Percentiles rank a stretch among this genome's conserved stretches.
phyloP scores from a whole-genome alignment of 2,888 invertebrate species.

The Synergus japonicus region DNA sequence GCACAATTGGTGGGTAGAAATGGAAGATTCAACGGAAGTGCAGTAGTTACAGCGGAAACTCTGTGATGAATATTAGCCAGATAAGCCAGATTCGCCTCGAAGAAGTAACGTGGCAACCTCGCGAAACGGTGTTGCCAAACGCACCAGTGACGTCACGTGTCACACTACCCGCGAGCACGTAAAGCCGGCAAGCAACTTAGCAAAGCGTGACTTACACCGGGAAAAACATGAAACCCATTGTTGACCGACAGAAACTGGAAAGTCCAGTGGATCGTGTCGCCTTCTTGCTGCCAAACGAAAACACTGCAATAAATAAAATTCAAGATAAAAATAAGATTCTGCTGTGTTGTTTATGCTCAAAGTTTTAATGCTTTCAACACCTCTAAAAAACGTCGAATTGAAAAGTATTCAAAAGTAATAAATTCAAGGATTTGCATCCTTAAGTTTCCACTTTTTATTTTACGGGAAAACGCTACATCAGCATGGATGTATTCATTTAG shows the following conservation, averaged over 20 bases:
- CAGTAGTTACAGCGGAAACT: background rate
- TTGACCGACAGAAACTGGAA: slow-evolving; percentile 40
- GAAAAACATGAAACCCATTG: slow-evolving; percentile 45
- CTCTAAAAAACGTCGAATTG: background rate
- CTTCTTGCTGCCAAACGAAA: slow-evolving; percentile 48
- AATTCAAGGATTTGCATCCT: background rate
- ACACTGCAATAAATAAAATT: background rate
- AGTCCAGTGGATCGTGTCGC: slow-evolving; percentile 50
- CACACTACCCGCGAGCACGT: slow-evolving; percentile 45
- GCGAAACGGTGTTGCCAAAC: slow-evolving; percentile 53
- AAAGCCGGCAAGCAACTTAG: slow-evolving; percentile 48
- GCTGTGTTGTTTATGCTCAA: background rate
- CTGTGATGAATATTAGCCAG: background rate
- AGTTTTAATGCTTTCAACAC: no score
- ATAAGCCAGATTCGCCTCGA: background rate
- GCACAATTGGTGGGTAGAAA: background rate
- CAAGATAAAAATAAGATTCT: background rate
- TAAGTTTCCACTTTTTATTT: background rate
- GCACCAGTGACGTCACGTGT: slow-evolving; percentile 50
- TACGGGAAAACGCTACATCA: background rate
- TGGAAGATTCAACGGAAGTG: slow-evolving; percentile 3
- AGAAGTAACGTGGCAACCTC: slow-evolving; percentile 48
- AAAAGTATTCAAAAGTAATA: background rate
- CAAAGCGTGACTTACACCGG: slow-evolving; percentile 50
- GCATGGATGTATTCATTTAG: background rate